These are phyloP conservation scores for Uropetala carovei DNA, from an alignment of 2,888 invertebrate genomes.

Conservation along the genomic window DNA sequence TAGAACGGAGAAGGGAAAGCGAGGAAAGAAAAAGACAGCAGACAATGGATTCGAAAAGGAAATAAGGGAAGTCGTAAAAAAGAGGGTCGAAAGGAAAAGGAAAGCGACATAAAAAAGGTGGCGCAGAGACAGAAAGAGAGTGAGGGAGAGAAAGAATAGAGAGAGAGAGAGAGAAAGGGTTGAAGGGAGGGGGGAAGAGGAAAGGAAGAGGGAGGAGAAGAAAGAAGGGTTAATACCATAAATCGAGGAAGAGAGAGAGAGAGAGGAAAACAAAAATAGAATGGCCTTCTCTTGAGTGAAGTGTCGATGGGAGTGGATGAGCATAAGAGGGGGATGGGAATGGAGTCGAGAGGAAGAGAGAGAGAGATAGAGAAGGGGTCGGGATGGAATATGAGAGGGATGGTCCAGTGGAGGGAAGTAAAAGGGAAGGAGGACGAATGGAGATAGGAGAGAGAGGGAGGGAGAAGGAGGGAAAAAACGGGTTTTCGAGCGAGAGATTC, in stretches of 20 bases:
- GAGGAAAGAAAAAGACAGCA: too few relatives aligned
- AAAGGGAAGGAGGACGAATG: not conserved
- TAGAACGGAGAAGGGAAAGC: not conserved
- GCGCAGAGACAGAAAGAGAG: not conserved
- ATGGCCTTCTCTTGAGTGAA: not conserved
- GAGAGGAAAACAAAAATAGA: not conserved
- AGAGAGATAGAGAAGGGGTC: not conserved
- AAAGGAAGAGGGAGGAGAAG: not conserved
- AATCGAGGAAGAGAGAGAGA: not conserved
- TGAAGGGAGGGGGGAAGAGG: not conserved
- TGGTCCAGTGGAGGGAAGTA: not conserved
- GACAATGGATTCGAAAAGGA: not conserved
- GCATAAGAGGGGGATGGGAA: not conserved
- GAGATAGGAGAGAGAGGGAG: not conserved
- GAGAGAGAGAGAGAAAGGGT: not conserved
- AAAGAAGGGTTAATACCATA: not conserved
- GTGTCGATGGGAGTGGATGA: not conserved
- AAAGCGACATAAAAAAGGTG: too few relatives aligned
- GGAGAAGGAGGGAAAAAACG: not conserved
- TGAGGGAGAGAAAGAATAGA: not conserved
- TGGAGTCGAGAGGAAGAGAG: not conserved
- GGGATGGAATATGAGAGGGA: not conserved
- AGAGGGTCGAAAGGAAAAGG: not conserved
- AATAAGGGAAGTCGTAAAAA: constrained; percentile 8
- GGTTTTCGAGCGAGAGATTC: too few relatives aligned